A percentile compares a stretch with the other conserved stretches of the same genome.
phyloP scores from a whole-genome alignment of 2,888 invertebrate species.

The Hypercompe scribonia region DNA sequence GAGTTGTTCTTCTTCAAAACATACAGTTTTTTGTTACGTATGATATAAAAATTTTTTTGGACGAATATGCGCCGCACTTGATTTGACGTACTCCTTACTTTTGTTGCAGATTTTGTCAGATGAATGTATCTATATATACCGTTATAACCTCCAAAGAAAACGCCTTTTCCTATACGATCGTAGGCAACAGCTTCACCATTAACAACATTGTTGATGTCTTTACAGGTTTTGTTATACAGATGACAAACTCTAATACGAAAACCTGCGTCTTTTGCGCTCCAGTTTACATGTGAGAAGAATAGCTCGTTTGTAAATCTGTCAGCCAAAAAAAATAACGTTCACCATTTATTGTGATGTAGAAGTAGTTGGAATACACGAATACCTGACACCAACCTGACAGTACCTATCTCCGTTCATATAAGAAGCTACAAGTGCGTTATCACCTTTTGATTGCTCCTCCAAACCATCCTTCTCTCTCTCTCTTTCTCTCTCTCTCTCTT shows the following conservation, averaged over 20 bases:
- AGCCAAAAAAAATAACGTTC: background rate
- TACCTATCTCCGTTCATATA: background rate
- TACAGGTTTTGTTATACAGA: background rate
- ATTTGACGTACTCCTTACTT: background rate
- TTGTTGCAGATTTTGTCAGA: background rate
- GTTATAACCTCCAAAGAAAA: background rate
- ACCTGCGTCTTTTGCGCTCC: background rate
- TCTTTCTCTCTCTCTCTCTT: too few species aligned
- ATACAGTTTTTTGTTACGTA: background rate
- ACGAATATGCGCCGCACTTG: conserved; percentile 1
- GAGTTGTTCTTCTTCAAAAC: background rate
- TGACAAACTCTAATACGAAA: background rate
- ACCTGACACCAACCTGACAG: background rate
- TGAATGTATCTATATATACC: background rate
- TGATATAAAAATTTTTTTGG: conserved; percentile 2
- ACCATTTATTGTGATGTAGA: background rate
- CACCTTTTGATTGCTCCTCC: background rate
- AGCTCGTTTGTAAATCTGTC: conserved; percentile 4
- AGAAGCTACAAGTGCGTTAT: background rate
- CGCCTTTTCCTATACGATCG: background rate
- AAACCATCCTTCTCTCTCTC: too few species aligned
- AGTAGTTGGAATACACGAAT: background rate
- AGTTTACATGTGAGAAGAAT: conserved; percentile 5
- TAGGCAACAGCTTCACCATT: conserved; percentile 1
- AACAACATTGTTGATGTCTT: background rate